These are phyloP conservation scores for Peribatodes rhomboidaria DNA, from an alignment of 2,888 invertebrate genomes.

Conservation along the genomic window DNA sequence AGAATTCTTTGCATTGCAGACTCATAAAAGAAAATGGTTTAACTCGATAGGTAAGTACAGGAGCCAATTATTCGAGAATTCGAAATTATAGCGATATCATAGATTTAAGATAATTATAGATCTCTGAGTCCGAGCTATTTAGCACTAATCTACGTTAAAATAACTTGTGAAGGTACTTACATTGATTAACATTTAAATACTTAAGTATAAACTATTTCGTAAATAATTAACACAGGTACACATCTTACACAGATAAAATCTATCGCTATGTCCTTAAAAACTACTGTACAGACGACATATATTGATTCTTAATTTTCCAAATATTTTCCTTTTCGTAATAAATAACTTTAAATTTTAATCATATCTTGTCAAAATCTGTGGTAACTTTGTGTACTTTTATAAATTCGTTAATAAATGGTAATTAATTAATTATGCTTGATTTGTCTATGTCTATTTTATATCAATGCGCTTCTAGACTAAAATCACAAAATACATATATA, in stretches of 20 bases:
- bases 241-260: conserved; percentile 9
- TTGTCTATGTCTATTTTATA: too few species aligned
- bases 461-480: too few species aligned
- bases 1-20: conserved; percentile 23
- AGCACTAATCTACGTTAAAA: conserved; percentile 6
- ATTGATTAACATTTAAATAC: conserved; percentile 15
- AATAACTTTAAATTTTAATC: background rate
- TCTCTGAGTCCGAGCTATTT: conserved; percentile 9
- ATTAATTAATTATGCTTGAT: too few species aligned
- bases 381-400: conserved; percentile 1
- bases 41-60: conserved; percentile 46
- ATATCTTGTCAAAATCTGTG: background rate
- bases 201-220: conserved; percentile 13
- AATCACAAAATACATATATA: too few species aligned
- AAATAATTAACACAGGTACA: conserved; percentile 34
- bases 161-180: conserved; percentile 15
- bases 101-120: too few species aligned
- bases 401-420: background rate
- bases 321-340: too few species aligned
- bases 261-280: conserved; percentile 7
- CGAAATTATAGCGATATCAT: conserved; percentile 17
- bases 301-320: background rate
- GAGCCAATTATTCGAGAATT: conserved; percentile 40
- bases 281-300: conserved; percentile 7
- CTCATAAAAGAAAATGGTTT: conserved; percentile 9